A percentile compares a stretch with the other conserved stretches of the same genome.
Evolutionary conservation across 2,888 invertebrate genomes (phyloP).

Genomic region (Phortica magna): DNA sequence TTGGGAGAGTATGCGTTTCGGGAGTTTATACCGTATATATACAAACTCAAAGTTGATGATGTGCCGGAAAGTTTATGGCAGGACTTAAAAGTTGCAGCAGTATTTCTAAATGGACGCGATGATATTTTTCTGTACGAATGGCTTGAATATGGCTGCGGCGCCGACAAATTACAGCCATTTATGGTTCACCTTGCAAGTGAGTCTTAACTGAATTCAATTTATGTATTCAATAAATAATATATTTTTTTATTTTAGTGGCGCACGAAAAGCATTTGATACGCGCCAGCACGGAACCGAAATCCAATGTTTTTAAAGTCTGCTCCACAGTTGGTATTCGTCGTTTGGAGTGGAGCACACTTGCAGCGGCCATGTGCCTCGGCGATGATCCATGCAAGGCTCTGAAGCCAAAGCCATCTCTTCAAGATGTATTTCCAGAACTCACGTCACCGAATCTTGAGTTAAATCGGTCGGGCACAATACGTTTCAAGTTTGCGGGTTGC

Average conservation of each 20-base stretch:
- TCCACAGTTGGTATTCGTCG: conserved; percentile 71
- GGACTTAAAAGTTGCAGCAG: conserved; percentile 70
- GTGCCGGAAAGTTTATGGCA: conserved; percentile 70
- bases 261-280: conserved; percentile 64
- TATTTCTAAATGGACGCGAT: conserved; percentile 72
- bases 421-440: conserved; percentile 66
- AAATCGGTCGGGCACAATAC: conserved; percentile 71
- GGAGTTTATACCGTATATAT: conserved; percentile 75
- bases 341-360: conserved; percentile 70
- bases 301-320: conserved; percentile 65
- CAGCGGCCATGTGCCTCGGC: conserved; percentile 71
- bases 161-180: conserved; percentile 73
- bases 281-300: conserved; percentile 56
- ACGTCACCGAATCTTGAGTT: conserved; percentile 63
- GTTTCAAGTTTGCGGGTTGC: conserved; percentile 76
- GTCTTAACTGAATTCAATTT: conserved; percentile 31
- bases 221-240: not conserved
- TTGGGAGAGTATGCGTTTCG: conserved; percentile 77
- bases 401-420: conserved; percentile 60
- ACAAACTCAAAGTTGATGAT: conserved; percentile 66
- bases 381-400: conserved; percentile 72
- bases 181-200: conserved; percentile 72
- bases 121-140: conserved; percentile 77
- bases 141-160: conserved; percentile 74
- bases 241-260: conserved; percentile 55